phyloP scores from a whole-genome alignment of 64 coral and sea anemone species.

The Acropora tenuis region DNA sequence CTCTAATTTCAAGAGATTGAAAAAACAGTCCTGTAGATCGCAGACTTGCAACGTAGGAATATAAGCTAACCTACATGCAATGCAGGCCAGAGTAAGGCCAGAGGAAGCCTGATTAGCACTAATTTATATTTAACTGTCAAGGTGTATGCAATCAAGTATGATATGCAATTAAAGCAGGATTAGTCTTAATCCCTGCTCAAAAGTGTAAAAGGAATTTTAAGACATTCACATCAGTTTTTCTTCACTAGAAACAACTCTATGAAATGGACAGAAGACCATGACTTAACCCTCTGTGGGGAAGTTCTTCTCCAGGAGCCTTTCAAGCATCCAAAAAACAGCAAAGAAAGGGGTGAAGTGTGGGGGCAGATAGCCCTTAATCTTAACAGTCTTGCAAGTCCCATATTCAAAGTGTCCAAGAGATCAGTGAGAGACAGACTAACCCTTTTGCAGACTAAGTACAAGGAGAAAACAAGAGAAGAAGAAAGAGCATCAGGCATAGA shows the following conservation, averaged over 20 bases:
- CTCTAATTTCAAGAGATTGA: no score
- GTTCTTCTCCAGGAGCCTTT: constrained; percentile 35
- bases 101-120: no score
- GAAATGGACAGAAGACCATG: constrained; percentile 21
- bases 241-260: background rate
- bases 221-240: background rate
- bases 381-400: constrained; percentile 19
- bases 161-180: background rate
- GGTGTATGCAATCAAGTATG: background rate
- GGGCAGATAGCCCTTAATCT: constrained; percentile 44
- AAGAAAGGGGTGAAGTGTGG: constrained; percentile 48
- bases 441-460: constrained; percentile 44
- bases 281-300: constrained; percentile 20
- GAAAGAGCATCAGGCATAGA: constrained; percentile 53
- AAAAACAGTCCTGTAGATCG: no score
- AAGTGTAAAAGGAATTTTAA: background rate
- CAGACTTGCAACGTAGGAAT: no score
- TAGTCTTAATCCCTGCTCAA: background rate
- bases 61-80: no score
- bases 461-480: constrained; percentile 33
- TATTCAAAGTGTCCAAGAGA: constrained; percentile 51
- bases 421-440: constrained; percentile 54
- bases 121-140: background rate
- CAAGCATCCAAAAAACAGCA: constrained; percentile 50
- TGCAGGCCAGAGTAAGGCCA: no score